phyloP scores from a whole-genome alignment of 2,888 invertebrate species.

The Drosophila differens region DNA sequence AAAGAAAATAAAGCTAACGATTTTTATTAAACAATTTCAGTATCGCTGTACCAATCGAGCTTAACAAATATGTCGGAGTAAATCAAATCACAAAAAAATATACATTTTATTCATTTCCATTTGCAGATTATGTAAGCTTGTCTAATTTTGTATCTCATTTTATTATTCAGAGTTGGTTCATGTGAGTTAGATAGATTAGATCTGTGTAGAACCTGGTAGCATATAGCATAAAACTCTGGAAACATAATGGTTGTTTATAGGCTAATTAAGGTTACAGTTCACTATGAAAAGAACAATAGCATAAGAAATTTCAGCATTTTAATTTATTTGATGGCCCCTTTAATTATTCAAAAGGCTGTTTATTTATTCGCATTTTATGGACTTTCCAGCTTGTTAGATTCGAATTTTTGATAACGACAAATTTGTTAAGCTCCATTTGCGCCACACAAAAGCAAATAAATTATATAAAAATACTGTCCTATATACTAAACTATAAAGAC shows the following conservation, averaged over 20 bases:
- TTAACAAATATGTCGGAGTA: constrained; percentile 36
- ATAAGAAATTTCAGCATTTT: constrained; percentile 16
- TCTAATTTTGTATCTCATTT: not conserved
- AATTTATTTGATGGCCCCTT: not conserved
- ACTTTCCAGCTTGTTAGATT: not conserved
- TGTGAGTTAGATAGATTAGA: constrained; percentile 4
- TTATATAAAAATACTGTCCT: constrained; percentile 26
- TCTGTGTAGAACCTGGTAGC: constrained; percentile 25
- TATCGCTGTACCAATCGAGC: constrained; percentile 11
- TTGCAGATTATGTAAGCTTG: constrained; percentile 1
- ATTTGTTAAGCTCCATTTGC: constrained; percentile 39
- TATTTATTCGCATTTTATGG: constrained; percentile 1
- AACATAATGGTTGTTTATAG: constrained; percentile 61
- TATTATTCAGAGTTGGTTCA: not conserved
- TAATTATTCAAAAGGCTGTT: not conserved
- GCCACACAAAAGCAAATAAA: constrained; percentile 10
- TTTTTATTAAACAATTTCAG: constrained; percentile 18
- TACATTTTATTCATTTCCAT: not conserved
- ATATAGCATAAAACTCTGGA: constrained; percentile 25
- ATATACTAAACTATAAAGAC: constrained; percentile 31
- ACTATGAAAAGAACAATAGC: constrained; percentile 43
- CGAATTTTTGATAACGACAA: not conserved
- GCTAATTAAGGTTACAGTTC: constrained; percentile 62
- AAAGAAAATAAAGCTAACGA: constrained; percentile 13
- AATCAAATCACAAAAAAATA: not conserved